phyloP scores from a whole-genome alignment of 2,797 vertebrate species.

The Danionella dracula region DNA sequence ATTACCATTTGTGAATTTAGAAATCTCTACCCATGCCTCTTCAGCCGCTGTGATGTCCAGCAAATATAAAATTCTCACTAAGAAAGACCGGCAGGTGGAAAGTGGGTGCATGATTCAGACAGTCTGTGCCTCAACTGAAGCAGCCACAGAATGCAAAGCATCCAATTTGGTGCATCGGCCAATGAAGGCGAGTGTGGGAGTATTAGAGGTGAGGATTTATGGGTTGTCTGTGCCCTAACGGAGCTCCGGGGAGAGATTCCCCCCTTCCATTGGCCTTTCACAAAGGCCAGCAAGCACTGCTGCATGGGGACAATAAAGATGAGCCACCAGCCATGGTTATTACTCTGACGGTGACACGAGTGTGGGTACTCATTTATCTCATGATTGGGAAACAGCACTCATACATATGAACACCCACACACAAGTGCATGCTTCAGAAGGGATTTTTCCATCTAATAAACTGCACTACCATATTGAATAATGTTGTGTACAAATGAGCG shows the following conservation, averaged over 20 bases:
- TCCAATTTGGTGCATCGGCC: constrained; percentile 62
- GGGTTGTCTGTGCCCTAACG: constrained; percentile 53
- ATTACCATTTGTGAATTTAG: too few relatives aligned
- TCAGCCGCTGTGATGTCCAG: background rate
- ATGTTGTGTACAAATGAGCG: background rate
- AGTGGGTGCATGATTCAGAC: constrained; percentile 1
- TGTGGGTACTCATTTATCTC: constrained; percentile 35
- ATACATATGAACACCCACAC: background rate
- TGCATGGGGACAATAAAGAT: constrained; percentile 51
- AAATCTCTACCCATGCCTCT: too few relatives aligned
- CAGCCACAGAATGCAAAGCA: constrained; percentile 47
- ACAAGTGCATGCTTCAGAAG: background rate
- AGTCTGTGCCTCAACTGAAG: constrained; percentile 45
- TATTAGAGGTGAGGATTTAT: constrained; percentile 59
- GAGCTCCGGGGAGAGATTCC: constrained; percentile 60
- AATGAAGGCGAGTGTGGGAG: constrained; percentile 52
- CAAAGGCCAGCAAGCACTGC: constrained; percentile 56
- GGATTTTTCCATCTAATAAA: background rate
- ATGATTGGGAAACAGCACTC: constrained; percentile 39
- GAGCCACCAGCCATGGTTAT: constrained; percentile 42
- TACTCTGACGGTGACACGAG: constrained; percentile 30
- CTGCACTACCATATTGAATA: background rate
- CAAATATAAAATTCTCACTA: too few relatives aligned
- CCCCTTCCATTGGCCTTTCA: constrained; percentile 56
- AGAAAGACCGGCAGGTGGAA: background rate